Base-by-base conservation (phyloP, 2,888 invertebrate genomes). In the Adela reaumurella region DNA sequence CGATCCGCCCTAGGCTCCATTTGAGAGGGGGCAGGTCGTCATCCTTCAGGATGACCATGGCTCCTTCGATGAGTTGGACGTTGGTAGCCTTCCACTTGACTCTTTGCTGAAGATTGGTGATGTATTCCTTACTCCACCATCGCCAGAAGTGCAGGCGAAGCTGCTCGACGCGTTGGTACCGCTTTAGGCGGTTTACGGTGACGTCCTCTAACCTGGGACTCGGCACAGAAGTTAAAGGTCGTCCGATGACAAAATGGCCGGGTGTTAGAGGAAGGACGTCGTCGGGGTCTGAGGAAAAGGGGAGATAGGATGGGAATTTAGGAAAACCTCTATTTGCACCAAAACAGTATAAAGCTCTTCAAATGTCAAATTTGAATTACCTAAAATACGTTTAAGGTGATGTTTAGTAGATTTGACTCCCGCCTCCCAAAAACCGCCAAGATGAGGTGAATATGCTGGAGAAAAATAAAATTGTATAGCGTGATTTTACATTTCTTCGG, bases 201-300 rank as follows among this genome's bases (percentile, higher is more conserved):
- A 41, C 19, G n/a, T 46, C 46, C 4, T 2, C 6, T 3, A 18
- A 16, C 19, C 17, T 5, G 2, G 16, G 35, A 14, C 3, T 2
- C 18, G 24, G 18, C 3, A 41, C 41, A 5, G 46, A 17, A 10
- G 47, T 50, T 19, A 55, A 43, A 8, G 53, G 16, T 6, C 43
- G 43, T 44, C 53, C 61, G 41, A 59, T 50, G n/a, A 65, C 51
- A 51, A 63, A 61, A 46, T 64, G 63, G 1, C 53, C 62, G 11
- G 62, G 63, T 1, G 58, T 63, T 3, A 64, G 52, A 2, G 59
- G 58, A 3, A n/a, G 8, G 2, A 55, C 43, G 45, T 58, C 58
- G 17, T 50, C 51, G 1, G 57, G 56, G 50, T 58, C 56, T 35
- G 57, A 41, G 57, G 56, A 35, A 57, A 29, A 46, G 54, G 53